Evolutionary conservation across 2,888 invertebrate species (phyloP), one percentile per base, ranked within the genome.

Genomic region (Synergus umbraculus): DNA sequence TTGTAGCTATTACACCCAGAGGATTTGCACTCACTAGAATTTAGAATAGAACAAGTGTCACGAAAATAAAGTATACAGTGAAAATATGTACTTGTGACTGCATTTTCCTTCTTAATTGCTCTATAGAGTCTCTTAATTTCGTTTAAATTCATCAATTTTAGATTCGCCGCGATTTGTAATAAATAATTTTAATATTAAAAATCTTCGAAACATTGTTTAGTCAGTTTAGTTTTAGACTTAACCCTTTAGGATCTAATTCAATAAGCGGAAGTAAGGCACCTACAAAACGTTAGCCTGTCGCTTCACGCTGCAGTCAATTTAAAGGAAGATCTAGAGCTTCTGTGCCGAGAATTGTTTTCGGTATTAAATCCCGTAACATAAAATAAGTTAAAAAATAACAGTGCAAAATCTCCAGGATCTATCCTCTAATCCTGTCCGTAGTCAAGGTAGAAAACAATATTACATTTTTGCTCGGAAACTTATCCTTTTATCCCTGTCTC

Each of bases 241-340:
- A 49, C 49, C 69, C 49, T 12, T 69, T 69, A 69, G 15, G 49
- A 22, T 49, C 29, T 22, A 69, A 69, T 46, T 44, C 49, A 69
- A 69, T 49, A 29, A 69, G 29, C 69, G 29, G 15, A 29, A 69
- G 46, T 29, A 69, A 29, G 15, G 29, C 29, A 49, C 29, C 69
- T 69, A 49, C 13, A 69, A 49, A 22, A 13, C 69, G 49, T 29
- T 49, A 49, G 49, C 29, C 69, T 49, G 49, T 69, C 29, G 22
- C 29, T 49, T 69, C 46, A 69, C n/a, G 69, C 49, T 46, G 46
- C 12, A 69, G 69, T 69, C 69, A 69, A 49, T 29, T 46, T 69
- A 29, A 15, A 46, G 29, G 13, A 69, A 69, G 29, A 49, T 69
- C 69, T 29, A 69, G 9, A 15, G 49, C 15, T 44, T 49, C 69